phyloP scores from a whole-genome alignment of 2,797 vertebrate species.

The Clarias fuscus region DNA sequence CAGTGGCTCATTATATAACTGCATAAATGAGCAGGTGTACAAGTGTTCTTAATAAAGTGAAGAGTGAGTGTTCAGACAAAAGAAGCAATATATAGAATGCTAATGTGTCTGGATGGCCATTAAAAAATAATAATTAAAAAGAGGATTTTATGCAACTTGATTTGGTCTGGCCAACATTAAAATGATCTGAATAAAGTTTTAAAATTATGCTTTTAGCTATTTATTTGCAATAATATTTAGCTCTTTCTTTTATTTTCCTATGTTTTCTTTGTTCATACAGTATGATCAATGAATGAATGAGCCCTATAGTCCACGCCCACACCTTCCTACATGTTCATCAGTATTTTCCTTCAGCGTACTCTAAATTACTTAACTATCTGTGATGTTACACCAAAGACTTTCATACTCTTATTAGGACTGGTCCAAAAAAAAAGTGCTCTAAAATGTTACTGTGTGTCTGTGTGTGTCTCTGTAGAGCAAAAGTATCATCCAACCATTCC shows the following conservation, averaged over 20 bases:
- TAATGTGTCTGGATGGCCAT: background rate
- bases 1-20: too few relatives aligned
- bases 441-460: background rate
- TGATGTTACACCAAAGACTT: background rate
- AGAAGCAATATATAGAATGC: background rate
- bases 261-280: background rate
- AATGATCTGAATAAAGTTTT: background rate
- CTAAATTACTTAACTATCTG: background rate
- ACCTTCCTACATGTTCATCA: background rate
- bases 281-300: background rate
- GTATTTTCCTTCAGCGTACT: background rate
- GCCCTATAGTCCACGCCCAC: background rate
- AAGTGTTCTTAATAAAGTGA: too few relatives aligned
- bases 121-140: background rate
- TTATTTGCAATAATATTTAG: background rate
- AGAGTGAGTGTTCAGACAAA: background rate
- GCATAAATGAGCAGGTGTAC: too few relatives aligned
- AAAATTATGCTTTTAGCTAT: background rate
- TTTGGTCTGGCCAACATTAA: background rate
- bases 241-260: background rate
- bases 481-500: background rate
- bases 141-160: background rate
- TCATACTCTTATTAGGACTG: background rate
- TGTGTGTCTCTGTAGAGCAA: constrained; percentile 19
- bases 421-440: background rate